phyloP scores from a whole-genome alignment of 1,140 invertebrate species.

The Drosophila aff. region DNA sequence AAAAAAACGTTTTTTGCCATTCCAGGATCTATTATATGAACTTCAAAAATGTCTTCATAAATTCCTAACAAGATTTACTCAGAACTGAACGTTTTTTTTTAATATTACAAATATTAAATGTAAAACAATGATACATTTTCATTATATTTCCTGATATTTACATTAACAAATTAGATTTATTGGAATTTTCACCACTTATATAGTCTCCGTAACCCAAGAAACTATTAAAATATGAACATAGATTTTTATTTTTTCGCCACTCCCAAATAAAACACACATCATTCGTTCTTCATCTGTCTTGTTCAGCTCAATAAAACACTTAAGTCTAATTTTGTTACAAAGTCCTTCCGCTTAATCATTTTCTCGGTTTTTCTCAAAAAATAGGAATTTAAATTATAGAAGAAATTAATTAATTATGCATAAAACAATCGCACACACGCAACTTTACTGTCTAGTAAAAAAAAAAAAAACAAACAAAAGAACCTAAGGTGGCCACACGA shows the following conservation, averaged over 20 bases:
- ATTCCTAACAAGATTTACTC: not conserved
- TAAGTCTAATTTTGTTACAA: slow-evolving; percentile 74
- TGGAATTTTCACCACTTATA: not conserved
- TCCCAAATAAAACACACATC: slow-evolving; percentile 24
- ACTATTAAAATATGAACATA: not conserved
- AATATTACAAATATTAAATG: not conserved
- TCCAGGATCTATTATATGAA: not conserved
- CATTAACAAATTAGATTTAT: not conserved
- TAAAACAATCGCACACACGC: slow-evolving; percentile 44
- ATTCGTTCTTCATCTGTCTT: slow-evolving; percentile 58
- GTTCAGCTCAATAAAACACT: slow-evolving; percentile 74
- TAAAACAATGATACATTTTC: not conserved
- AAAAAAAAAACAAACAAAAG: slow-evolving; percentile 5
- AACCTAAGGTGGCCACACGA: slow-evolving; percentile 5
- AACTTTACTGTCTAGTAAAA: slow-evolving; percentile 21
- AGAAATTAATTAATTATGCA: slow-evolving; percentile 26
- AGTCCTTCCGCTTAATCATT: slow-evolving; percentile 31
- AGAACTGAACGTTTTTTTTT: not conserved
- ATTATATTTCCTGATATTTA: not conserved
- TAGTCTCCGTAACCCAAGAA: not conserved
- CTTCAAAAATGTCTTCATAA: not conserved
- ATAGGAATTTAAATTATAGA: slow-evolving; percentile 20
- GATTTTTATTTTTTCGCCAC: not conserved
- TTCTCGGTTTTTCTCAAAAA: slow-evolving; percentile 14
- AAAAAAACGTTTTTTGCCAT: not conserved